phyloP scores from a whole-genome alignment of 1,140 invertebrate species.

The Telenomus remus region DNA sequence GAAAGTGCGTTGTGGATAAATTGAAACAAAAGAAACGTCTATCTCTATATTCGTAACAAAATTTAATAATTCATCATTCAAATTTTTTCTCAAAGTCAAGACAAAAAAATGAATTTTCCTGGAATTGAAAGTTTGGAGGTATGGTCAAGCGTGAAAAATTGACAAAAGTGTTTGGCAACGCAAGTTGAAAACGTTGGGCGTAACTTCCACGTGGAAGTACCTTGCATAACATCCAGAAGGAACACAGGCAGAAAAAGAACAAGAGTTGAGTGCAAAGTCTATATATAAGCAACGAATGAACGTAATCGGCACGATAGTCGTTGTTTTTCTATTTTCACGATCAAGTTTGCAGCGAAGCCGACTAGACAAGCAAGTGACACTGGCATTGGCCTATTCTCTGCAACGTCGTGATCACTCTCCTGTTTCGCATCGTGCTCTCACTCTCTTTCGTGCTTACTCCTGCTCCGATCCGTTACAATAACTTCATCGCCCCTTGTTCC shows the following conservation, averaged over 20 bases:
- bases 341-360: slow-evolving; percentile 70
- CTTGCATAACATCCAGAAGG: slow-evolving; percentile 13
- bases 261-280: slow-evolving; percentile 27
- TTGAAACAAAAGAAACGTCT: too few species aligned
- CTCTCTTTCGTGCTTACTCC: slow-evolving; percentile 63
- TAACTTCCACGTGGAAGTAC: not conserved
- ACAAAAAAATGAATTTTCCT: too few species aligned
- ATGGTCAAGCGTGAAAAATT: too few species aligned
- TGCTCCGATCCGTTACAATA: too few species aligned
- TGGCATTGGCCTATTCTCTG: slow-evolving; percentile 74
- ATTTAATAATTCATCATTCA: too few species aligned
- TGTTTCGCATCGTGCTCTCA: slow-evolving; percentile 66
- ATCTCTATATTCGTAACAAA: too few species aligned
- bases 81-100: too few species aligned
- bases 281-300: slow-evolving; percentile 55
- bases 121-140: too few species aligned
- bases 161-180: too few species aligned
- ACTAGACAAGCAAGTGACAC: slow-evolving; percentile 70
- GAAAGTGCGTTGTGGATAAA: too few species aligned
- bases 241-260: slow-evolving; percentile 20
- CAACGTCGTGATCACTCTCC: slow-evolving; percentile 65
- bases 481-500: too few species aligned
- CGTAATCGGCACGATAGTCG: slow-evolving; percentile 61
- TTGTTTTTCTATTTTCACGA: slow-evolving; percentile 71
- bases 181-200: not conserved